Evolutionary conservation across 2,797 vertebrate genomes (phyloP).

Genomic region (Tapera naevia): DNA sequence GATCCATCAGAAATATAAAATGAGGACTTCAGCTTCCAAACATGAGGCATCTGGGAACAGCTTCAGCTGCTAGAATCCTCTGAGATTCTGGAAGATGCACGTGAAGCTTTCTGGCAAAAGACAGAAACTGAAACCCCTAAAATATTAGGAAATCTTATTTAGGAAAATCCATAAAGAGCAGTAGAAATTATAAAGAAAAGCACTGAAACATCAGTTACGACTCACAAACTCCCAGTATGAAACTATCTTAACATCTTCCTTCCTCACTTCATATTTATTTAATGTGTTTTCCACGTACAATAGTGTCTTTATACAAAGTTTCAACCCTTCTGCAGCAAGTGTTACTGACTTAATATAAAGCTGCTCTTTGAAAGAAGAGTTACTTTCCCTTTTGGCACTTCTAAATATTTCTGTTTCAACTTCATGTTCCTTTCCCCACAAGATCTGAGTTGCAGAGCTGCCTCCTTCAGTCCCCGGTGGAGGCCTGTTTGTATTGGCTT

Average conservation of each 20-base stretch:
- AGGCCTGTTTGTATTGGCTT: slow-evolving; percentile 43
- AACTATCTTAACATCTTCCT: background rate
- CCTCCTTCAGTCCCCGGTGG: background rate
- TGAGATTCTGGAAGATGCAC: background rate
- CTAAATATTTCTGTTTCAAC: slow-evolving; percentile 34
- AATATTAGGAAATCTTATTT: background rate
- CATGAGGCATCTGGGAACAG: background rate
- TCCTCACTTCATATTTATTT: background rate
- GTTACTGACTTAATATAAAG: background rate
- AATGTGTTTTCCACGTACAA: background rate
- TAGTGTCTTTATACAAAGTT: background rate
- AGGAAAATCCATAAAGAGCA: background rate
- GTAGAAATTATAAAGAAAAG: background rate
- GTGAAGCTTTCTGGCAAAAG: background rate
- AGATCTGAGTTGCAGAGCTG: background rate
- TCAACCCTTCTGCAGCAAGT: background rate
- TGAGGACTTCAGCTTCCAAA: background rate
- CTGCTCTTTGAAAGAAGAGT: background rate
- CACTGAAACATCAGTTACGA: background rate
- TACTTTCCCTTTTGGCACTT: slow-evolving; percentile 23
- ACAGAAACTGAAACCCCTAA: background rate
- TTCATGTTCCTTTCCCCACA: background rate
- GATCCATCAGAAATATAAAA: background rate
- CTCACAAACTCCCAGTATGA: background rate
- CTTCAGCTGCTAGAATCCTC: background rate